A percentile compares a stretch with the other conserved stretches of the same genome.
phyloP scores from a whole-genome alignment of 2,797 vertebrate genomes.

The Sitta carolinensis region DNA sequence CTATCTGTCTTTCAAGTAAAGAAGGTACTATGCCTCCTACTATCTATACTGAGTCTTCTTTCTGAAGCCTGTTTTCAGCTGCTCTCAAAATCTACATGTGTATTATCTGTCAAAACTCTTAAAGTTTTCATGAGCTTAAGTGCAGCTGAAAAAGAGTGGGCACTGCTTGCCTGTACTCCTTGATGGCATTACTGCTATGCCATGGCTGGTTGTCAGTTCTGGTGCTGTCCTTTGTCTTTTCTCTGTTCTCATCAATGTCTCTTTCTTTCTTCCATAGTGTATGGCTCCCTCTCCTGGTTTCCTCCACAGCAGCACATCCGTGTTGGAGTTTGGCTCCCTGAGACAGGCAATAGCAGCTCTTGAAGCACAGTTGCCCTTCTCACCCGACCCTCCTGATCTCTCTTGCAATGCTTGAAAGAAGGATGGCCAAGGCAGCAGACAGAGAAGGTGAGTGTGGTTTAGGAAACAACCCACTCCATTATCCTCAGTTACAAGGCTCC shows the following conservation, averaged over 20 bases:
- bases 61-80: background rate
- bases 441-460: background rate
- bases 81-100: background rate
- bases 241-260: background rate
- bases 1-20: background rate
- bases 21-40: background rate
- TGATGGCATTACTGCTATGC: background rate
- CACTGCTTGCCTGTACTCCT: background rate
- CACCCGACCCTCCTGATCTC: background rate
- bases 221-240: background rate
- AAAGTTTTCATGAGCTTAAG: background rate
- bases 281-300: background rate
- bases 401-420: background rate
- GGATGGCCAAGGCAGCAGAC: background rate
- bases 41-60: background rate
- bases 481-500: background rate
- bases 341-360: background rate
- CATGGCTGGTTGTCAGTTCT: background rate
- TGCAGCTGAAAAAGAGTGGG: background rate
- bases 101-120: background rate
- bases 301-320: background rate
- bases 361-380: background rate
- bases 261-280: slow-evolving; percentile 4
- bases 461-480: background rate
- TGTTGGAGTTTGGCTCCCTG: background rate